Conservation (phyloP, 1,140 invertebrate genomes). For the Drosophila dunni region DNA sequence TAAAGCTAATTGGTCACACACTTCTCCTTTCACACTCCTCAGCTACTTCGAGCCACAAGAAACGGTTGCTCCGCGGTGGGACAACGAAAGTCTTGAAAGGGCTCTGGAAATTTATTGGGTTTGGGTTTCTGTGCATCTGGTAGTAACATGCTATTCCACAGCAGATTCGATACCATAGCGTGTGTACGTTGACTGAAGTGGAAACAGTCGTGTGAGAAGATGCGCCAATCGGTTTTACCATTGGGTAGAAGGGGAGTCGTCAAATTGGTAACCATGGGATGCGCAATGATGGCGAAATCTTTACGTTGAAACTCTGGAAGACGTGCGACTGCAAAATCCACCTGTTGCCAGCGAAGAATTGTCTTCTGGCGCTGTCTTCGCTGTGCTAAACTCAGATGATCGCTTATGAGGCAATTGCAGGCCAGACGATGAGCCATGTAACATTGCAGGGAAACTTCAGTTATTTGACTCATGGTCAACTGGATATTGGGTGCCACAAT, state of each 20-base stretch:
- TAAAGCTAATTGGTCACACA: too few species aligned
- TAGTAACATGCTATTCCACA: slow-evolving; percentile 88
- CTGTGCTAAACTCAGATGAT: slow-evolving; percentile 52
- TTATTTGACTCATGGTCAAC: slow-evolving; percentile 65
- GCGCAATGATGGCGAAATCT: slow-evolving; percentile 87
- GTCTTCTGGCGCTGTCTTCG: slow-evolving; percentile 62
- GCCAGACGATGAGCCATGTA: slow-evolving; percentile 81
- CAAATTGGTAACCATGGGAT: slow-evolving; percentile 85
- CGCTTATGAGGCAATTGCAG: slow-evolving; percentile 86
- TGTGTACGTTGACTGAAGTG: slow-evolving; percentile 89
- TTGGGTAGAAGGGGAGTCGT: slow-evolving; percentile 76
- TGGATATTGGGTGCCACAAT: slow-evolving; percentile 71
- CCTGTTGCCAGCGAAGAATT: slow-evolving; percentile 84
- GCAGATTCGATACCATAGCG: slow-evolving; percentile 85
- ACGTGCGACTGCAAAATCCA: slow-evolving; percentile 80
- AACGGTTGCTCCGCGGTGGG: slow-evolving; percentile 60
- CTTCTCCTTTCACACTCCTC: background rate
- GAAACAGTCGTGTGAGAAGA: slow-evolving; percentile 90
- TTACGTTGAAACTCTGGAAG: slow-evolving; percentile 76
- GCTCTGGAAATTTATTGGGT: slow-evolving; percentile 28
- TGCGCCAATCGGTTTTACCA: slow-evolving; percentile 86
- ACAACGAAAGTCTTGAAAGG: slow-evolving; percentile 45
- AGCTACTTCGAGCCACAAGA: slow-evolving; percentile 61
- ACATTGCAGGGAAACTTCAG: slow-evolving; percentile 79
- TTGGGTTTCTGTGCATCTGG: slow-evolving; percentile 77